phyloP scores from a whole-genome alignment of 2,113 vertebrate species.

The Grantiella picta region DNA sequence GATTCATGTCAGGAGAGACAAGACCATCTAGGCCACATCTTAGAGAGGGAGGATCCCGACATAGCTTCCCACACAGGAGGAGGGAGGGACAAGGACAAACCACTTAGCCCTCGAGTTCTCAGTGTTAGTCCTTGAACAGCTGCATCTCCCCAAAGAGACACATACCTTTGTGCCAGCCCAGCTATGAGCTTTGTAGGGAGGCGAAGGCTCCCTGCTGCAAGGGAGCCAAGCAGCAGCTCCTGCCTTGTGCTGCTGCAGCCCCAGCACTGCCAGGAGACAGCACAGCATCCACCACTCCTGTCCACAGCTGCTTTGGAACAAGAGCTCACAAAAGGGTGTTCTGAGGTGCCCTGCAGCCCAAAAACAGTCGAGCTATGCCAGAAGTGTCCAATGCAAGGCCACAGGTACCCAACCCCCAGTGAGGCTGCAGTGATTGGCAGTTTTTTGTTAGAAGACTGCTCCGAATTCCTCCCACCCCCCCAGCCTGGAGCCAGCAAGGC shows the following conservation, averaged over 20 bases:
- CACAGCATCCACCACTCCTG: background rate
- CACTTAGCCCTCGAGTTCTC: background rate
- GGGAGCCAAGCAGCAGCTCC: background rate
- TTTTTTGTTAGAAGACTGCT: background rate
- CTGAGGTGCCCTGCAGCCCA: background rate
- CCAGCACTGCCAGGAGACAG: background rate
- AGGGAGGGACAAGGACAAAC: background rate
- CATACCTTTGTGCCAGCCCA: background rate
- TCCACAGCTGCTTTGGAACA: background rate
- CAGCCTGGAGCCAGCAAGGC: background rate
- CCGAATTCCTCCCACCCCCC: accelerated
- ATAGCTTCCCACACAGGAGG: background rate
- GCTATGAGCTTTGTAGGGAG: background rate
- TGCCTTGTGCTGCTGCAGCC: background rate
- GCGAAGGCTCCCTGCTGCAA: background rate
- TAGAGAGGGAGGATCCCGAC: background rate
- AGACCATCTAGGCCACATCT: background rate
- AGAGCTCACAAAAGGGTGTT: background rate
- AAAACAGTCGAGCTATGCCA: background rate
- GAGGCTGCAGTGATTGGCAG: accelerated
- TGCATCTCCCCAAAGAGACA: background rate
- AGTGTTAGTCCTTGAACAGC: background rate
- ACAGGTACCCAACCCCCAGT: background rate
- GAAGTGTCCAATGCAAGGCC: background rate
- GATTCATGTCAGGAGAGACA: background rate